phyloP scores from a whole-genome alignment of 2,797 vertebrate genomes.

The Gallirallus australis region DNA sequence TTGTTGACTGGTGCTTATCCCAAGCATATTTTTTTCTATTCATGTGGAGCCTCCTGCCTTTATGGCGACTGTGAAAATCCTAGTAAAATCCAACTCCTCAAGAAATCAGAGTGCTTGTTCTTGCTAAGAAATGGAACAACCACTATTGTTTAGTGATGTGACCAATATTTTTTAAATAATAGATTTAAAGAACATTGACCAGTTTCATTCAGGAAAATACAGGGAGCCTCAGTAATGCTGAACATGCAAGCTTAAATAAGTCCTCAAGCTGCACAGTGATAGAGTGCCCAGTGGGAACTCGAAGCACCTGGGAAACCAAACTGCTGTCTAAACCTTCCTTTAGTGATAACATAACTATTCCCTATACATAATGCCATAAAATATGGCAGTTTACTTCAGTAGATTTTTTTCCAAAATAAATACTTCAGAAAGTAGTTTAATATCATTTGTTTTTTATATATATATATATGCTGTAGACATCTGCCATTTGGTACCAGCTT shows the following conservation, averaged over 20 bases:
- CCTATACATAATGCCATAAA: neutral
- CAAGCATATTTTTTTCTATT: neutral
- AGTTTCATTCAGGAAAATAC: neutral
- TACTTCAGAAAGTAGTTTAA: neutral
- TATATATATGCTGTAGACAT: neutral
- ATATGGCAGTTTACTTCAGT: neutral
- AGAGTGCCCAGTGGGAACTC: neutral
- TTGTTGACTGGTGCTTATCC: neutral
- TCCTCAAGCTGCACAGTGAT: neutral
- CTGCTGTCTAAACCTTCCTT: neutral
- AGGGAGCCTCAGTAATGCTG: neutral
- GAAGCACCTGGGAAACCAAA: neutral
- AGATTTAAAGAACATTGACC: neutral
- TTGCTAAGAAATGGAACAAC: neutral
- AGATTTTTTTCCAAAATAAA: neutral
- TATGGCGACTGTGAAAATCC: neutral
- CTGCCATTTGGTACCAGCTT: neutral
- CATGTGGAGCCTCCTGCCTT: fast-evolving
- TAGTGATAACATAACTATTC: neutral
- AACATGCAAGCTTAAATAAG: neutral
- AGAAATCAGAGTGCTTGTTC: neutral
- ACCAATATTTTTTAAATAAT: neutral
- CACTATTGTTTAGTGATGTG: neutral
- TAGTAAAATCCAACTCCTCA: neutral
- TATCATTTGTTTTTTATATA: neutral